Evolutionary conservation across 2,113 vertebrate genomes (phyloP).

Genomic region (Onychorhynchus coronatus): DNA sequence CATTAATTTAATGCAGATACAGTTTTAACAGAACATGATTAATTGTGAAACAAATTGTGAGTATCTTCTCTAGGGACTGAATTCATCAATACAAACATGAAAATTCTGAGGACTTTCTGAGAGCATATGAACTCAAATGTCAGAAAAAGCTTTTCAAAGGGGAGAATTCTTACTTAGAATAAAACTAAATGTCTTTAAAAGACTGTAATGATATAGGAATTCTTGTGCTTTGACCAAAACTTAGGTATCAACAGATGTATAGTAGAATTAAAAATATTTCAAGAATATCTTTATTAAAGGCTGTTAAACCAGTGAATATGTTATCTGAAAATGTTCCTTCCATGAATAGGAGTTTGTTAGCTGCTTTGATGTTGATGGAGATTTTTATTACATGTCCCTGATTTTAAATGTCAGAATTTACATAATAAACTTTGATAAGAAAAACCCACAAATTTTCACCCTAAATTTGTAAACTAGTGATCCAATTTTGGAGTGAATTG

Average conservation of each 20-base stretch:
- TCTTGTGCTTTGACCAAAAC: neutral
- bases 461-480: neutral
- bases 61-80: neutral
- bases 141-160: neutral
- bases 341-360: neutral
- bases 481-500: neutral
- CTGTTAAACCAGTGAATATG: neutral
- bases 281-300: neutral
- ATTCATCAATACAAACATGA: neutral
- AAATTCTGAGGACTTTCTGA: neutral
- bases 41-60: slow-evolving; percentile 19
- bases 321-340: neutral
- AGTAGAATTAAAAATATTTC: neutral
- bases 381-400: neutral
- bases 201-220: neutral
- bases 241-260: neutral
- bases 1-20: slow-evolving; percentile 37
- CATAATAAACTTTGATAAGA: neutral
- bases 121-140: neutral
- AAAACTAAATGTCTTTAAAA: neutral
- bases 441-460: neutral
- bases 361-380: neutral
- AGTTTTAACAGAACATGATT: slow-evolving; percentile 15
- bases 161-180: neutral
- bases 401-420: neutral